Evolutionary conservation across 2,797 vertebrate genomes (phyloP).

Genomic region (Taenioides sp.): DNA sequence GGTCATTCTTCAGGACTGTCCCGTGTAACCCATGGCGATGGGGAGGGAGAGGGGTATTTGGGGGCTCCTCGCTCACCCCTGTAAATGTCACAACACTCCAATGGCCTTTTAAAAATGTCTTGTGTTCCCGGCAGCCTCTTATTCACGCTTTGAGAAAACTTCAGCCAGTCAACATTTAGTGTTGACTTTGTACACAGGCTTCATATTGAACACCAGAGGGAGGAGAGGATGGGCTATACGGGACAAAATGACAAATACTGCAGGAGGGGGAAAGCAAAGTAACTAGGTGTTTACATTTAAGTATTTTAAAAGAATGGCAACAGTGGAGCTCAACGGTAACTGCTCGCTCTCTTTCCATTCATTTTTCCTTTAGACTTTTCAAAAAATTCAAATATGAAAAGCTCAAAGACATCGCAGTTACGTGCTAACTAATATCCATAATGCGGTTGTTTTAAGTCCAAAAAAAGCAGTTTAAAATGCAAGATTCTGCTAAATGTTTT

Average conservation of each 20-base stretch:
- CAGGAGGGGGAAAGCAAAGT: background rate
- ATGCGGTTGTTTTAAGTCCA: no score
- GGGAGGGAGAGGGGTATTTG: constrained; percentile 49
- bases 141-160: constrained; percentile 50
- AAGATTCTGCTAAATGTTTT: no score
- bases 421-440: no score
- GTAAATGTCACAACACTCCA: constrained; percentile 75
- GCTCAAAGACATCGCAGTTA: no score
- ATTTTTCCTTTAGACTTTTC: no score
- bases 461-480: no score
- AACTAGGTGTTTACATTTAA: background rate
- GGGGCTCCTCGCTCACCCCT: constrained; percentile 54
- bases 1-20: constrained; percentile 72
- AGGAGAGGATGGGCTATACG: constrained; percentile 9
- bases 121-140: constrained; percentile 63
- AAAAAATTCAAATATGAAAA: no score
- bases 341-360: no score
- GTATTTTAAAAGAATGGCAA: background rate
- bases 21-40: constrained; percentile 78
- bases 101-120: constrained; percentile 74
- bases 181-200: constrained; percentile 40
- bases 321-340: no score
- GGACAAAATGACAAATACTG: constrained; percentile 25
- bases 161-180: constrained; percentile 59
- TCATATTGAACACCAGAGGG: constrained; percentile 24